These are phyloP conservation scores for Xiphophorus hellerii DNA, from an alignment of 2,113 vertebrate species.

Conservation along the genomic window DNA sequence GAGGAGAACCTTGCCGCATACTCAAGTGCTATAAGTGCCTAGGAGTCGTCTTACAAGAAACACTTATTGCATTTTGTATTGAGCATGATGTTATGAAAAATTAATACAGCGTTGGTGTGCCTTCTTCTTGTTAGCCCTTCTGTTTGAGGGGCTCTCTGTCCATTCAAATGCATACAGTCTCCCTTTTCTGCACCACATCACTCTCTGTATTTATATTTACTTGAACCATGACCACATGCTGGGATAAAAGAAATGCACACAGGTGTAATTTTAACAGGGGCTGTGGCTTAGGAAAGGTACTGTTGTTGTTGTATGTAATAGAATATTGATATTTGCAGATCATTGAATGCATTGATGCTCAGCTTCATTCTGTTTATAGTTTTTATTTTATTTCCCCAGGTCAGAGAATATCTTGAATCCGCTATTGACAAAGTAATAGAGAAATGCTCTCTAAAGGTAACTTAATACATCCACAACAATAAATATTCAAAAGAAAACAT, in stretches of 20 bases:
- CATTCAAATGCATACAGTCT: constrained; percentile 27
- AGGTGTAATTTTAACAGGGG: constrained; percentile 8
- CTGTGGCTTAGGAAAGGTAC: constrained; percentile 20
- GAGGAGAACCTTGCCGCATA: constrained; percentile 66
- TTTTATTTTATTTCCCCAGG: constrained; percentile 51
- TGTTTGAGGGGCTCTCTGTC: constrained; percentile 31
- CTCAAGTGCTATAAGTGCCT: constrained; percentile 82
- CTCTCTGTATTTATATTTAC: constrained; percentile 33
- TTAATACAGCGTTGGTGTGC: constrained; percentile 74
- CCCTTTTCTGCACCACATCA: constrained; percentile 5
- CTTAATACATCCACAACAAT: constrained; percentile 59
- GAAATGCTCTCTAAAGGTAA: constrained; percentile 64
- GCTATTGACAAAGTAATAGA: constrained; percentile 80
- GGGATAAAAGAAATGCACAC: constrained; percentile 24
- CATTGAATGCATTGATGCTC: constrained; percentile 42
- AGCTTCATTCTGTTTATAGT: constrained; percentile 63
- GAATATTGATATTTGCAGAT: constrained; percentile 49
- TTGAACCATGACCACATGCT: neutral
- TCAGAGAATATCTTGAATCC: constrained; percentile 71
- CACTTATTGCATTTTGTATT: constrained; percentile 85
- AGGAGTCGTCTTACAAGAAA: constrained; percentile 84
- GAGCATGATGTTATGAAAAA: constrained; percentile 85
- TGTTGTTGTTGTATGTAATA: constrained; percentile 19
- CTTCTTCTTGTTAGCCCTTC: constrained; percentile 62
- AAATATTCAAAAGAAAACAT: constrained; percentile 41